Conservation (phyloP, 1,140 invertebrate genomes). For the Delia radicum region DNA sequence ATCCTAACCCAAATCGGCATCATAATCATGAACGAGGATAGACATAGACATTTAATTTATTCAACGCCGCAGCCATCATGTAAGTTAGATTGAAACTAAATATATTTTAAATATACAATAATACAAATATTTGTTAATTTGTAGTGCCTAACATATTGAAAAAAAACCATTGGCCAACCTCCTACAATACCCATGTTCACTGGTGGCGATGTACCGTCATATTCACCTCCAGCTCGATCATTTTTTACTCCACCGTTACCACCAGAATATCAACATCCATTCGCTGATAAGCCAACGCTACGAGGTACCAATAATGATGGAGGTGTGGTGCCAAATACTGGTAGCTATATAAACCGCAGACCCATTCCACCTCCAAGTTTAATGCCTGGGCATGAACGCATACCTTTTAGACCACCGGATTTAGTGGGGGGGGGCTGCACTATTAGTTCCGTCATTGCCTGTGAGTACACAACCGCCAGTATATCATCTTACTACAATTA, state of each 20-base stretch:
- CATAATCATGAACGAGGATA: constrained; percentile 47
- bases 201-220: constrained; percentile 69
- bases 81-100: too few species aligned
- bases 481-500: not conserved
- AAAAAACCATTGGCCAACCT: constrained; percentile 51
- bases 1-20: constrained; percentile 64
- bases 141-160: constrained; percentile 54
- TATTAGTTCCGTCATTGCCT: not conserved
- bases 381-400: constrained; percentile 74
- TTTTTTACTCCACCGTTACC: constrained; percentile 78
- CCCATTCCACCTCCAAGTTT: constrained; percentile 74
- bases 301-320: constrained; percentile 65
- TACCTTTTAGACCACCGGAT: constrained; percentile 69
- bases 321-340: constrained; percentile 44
- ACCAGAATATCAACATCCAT: constrained; percentile 76
- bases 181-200: constrained; percentile 59
- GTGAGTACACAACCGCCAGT: not conserved
- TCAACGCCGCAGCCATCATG: constrained; percentile 48
- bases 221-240: constrained; percentile 73
- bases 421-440: constrained; percentile 9
- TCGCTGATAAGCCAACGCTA: constrained; percentile 79
- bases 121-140: constrained; percentile 19
- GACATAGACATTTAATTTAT: constrained; percentile 46
- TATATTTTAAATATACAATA: not conserved
- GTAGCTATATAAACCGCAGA: constrained; percentile 64